Evolutionary conservation across 2,113 vertebrate species (phyloP).

Genomic region (Dasyornis broadbenti): DNA sequence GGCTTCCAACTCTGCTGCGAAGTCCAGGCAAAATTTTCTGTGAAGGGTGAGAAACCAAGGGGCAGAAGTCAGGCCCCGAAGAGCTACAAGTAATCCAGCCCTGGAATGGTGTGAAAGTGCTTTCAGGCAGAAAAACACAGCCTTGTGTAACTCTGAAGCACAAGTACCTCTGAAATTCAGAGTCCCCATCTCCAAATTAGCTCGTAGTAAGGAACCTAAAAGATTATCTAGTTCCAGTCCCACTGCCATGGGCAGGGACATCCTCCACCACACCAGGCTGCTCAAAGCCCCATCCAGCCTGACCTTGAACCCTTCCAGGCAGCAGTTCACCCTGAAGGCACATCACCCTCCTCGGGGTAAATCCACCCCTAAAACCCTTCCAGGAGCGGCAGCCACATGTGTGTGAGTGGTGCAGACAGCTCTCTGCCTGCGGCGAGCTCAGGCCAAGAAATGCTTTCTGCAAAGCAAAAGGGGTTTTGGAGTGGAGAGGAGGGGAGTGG

Average conservation of each 20-base stretch:
- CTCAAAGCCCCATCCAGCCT: not conserved
- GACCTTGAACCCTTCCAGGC: not conserved
- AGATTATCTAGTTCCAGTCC: not conserved
- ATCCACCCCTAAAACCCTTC: not conserved
- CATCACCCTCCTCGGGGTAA: not conserved
- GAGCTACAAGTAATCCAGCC: not conserved
- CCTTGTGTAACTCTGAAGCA: not conserved
- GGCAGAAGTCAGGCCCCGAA: not conserved
- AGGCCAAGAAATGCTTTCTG: not conserved
- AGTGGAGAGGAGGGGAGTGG: not conserved
- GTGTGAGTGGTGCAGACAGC: not conserved
- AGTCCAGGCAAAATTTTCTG: not conserved
- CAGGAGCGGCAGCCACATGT: not conserved
- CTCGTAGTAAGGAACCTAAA: not conserved
- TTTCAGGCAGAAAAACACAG: not conserved
- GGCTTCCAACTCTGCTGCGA: not conserved
- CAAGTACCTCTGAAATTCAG: not conserved
- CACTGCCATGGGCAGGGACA: not conserved
- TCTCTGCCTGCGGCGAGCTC: not conserved
- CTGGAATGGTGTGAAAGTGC: not conserved
- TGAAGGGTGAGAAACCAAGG: not conserved
- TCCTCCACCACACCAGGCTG: not conserved
- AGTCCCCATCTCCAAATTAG: not conserved
- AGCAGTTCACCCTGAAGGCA: not conserved
- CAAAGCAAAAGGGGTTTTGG: not conserved